These are phyloP conservation scores for Gryllus bimaculatus DNA, from an alignment of 1,140 invertebrate species.

Conservation along the genomic window DNA sequence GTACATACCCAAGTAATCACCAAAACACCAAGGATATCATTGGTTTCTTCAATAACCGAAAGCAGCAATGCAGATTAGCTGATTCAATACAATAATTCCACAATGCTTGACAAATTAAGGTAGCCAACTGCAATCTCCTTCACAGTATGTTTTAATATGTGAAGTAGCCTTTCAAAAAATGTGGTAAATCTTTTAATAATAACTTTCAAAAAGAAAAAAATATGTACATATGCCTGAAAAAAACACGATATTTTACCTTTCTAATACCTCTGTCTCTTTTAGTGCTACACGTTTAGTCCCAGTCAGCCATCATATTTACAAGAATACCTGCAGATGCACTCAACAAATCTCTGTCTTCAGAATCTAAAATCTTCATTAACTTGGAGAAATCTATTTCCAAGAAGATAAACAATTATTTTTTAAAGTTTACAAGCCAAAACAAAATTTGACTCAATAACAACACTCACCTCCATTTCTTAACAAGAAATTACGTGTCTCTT, in stretches of 20 bases:
- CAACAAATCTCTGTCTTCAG: constrained; percentile 45
- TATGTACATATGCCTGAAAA: neutral
- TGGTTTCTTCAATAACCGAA: constrained; percentile 40
- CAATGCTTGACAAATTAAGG: constrained; percentile 52
- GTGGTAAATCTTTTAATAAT: neutral
- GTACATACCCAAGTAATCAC: constrained; percentile 42
- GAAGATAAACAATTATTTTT: neutral
- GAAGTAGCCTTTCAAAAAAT: constrained; percentile 39
- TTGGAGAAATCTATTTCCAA: constrained; percentile 38
- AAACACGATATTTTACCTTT: constrained; percentile 15
- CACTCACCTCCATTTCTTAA: constrained; percentile 38
- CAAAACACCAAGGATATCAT: constrained; percentile 43
- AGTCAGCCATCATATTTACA: constrained; percentile 57
- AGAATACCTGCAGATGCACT: constrained; percentile 55
- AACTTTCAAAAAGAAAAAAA: neutral
- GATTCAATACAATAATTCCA: constrained; percentile 62
- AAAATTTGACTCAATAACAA: too few species aligned
- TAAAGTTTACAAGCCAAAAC: neutral
- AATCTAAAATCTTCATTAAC: constrained; percentile 41
- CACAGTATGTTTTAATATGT: constrained; percentile 43
- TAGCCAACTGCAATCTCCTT: constrained; percentile 48
- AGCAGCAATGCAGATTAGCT: constrained; percentile 36
- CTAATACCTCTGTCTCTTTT: constrained; percentile 33
- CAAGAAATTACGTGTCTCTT: constrained; percentile 45
- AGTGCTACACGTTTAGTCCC: constrained; percentile 43